Evolutionary conservation across 2,888 invertebrate species (phyloP).

Genomic region (Drosophila hawaiiensis): DNA sequence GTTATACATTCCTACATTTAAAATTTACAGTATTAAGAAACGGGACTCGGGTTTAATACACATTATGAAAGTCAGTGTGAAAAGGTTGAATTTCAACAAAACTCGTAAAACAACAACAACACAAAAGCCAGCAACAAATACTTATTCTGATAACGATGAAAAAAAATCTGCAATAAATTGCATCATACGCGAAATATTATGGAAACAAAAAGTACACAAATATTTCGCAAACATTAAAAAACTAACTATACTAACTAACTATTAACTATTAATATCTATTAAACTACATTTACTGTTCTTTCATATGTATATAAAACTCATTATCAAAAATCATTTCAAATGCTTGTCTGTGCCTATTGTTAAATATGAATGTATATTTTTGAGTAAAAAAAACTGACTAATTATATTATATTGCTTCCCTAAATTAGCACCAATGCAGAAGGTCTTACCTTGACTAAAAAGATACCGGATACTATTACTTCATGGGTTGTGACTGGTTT

Average conservation of each 20-base stretch:
- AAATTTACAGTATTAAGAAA: constrained; percentile 48
- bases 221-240: constrained; percentile 9
- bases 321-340: constrained; percentile 10
- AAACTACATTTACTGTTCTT: not conserved
- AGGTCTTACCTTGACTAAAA: constrained; percentile 84
- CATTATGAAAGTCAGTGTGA: constrained; percentile 62
- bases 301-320: not conserved
- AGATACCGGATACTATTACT: constrained; percentile 92
- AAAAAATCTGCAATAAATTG: constrained; percentile 15
- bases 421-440: constrained; percentile 68
- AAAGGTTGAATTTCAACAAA: constrained; percentile 43
- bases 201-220: constrained; percentile 48
- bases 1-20: constrained; percentile 26
- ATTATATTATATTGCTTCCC: not conserved
- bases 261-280: constrained; percentile 9
- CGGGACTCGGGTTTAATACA: constrained; percentile 51
- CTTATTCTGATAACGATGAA: constrained; percentile 2
- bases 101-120: constrained; percentile 32
- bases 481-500: constrained; percentile 95
- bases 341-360: constrained; percentile 18
- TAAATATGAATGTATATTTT: not conserved
- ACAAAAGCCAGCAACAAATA: constrained; percentile 8
- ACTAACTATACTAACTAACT: not conserved
- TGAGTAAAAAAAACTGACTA: not conserved
- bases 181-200: constrained; percentile 49